Evolutionary conservation across 2,113 vertebrate genomes (phyloP).

Genomic region (Peucedramus taeniatus): DNA sequence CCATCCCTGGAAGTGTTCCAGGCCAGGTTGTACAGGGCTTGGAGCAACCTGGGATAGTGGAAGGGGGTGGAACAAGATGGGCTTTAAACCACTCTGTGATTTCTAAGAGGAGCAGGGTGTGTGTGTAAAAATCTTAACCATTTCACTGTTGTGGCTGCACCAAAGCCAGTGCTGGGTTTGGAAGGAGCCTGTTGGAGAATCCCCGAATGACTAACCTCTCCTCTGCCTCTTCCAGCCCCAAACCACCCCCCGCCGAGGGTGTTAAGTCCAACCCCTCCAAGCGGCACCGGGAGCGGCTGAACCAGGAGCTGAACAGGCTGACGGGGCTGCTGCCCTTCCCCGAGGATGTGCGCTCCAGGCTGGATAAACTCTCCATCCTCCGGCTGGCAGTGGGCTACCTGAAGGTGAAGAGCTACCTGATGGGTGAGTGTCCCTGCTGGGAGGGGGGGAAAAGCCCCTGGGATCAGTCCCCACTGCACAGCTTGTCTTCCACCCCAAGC

Average conservation of each 20-base stretch:
- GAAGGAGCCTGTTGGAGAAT: neutral
- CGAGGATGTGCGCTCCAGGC: conserved; percentile 71
- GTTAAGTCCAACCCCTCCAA: conserved; percentile 84
- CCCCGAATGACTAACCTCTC: neutral
- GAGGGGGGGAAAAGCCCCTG: neutral
- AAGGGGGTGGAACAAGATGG: accelerated
- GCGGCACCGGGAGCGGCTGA: conserved; percentile 78
- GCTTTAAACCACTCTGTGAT: neutral
- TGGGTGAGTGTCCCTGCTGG: conserved; percentile 46
- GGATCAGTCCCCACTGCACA: neutral
- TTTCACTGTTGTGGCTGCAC: neutral
- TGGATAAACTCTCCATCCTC: conserved; percentile 84
- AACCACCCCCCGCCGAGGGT: conserved; percentile 52
- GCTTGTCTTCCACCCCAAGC: accelerated
- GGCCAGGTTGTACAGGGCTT: neutral
- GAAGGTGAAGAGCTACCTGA: conserved; percentile 82
- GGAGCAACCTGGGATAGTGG: neutral
- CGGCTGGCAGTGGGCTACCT: conserved; percentile 82
- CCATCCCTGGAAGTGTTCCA: neutral
- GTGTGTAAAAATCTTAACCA: neutral
- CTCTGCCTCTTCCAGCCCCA: conserved; percentile 1
- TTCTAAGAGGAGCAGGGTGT: neutral
- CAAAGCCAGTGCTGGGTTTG: neutral
- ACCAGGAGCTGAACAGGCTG: conserved; percentile 80
- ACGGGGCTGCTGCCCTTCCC: conserved; percentile 81